Evolutionary conservation across 1,140 invertebrate genomes (phyloP), one percentile per base, ranked within the genome.

Genomic region (Eciton burchellii): DNA sequence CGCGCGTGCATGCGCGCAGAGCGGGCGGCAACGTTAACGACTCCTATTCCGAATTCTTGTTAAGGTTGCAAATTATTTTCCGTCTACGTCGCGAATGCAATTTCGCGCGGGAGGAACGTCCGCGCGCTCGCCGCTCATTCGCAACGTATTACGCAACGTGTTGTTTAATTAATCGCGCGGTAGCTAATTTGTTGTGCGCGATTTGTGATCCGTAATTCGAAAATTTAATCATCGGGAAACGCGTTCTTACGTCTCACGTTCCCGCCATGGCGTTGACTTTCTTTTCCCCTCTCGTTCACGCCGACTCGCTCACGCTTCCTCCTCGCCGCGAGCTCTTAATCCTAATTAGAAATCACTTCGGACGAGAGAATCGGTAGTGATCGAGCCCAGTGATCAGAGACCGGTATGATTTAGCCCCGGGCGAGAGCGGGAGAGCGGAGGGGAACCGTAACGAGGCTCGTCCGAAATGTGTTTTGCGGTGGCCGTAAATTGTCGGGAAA

Each of bases 401-500:
- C 63, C 45, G 29, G 1, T 35, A 49, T 81, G 84, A 86, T 86
- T 86, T 82, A 86, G n/a, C n/a, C 63, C 82, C 35, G 84, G 41
- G 41, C 41, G 52, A 41, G 19, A 43, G n/a, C n/a, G n/a, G n/a
- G n/a, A n/a, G n/a, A n/a, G n/a, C 12, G 35, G 49, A 16, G n/a
- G n/a, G 21, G 49, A 24, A 21, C 54, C 45, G 77, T 57, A 26
- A 45, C 87, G 81, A 66, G 56, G 26, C n/a, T 77, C 56, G 81
- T 73, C 89, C 76, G 86, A 90, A 91, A 91, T 91, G 91, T 89
- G 90, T 89, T 91, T 85, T 84, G 83, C 72, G 70, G 72, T 45
- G 89, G 90, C 89, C 91, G 87, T 92, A 92, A 92, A 92, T 92
- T 91, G 86, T 65, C 76, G 65, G 73, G 84, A 87, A 89, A 92